Evolutionary conservation across 1,140 invertebrate genomes (phyloP).

Genomic region (Drosophila pachea): DNA sequence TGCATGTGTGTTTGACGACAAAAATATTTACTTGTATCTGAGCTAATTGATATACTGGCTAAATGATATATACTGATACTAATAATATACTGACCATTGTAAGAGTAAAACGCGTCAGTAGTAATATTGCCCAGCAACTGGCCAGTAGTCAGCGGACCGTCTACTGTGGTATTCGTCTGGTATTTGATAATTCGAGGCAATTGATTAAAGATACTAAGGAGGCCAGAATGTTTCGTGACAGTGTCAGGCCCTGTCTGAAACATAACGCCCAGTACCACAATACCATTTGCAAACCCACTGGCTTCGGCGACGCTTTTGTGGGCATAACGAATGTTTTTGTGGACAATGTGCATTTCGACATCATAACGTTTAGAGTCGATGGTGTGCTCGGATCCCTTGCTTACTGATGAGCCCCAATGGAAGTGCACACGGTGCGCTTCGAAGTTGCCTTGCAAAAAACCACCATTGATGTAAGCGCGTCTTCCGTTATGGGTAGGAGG

Average conservation of each 20-base stretch:
- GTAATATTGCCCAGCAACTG: constrained; percentile 53
- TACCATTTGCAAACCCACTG: constrained; percentile 42
- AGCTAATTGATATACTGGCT: too few species aligned
- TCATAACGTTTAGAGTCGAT: constrained; percentile 55
- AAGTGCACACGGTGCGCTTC: constrained; percentile 84
- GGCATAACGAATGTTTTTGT: constrained; percentile 54
- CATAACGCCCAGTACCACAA: constrained; percentile 64
- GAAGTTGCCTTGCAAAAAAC: constrained; percentile 81
- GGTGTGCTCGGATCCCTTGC: constrained; percentile 60
- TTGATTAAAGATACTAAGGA: constrained; percentile 53
- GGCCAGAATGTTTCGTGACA: constrained; percentile 7
- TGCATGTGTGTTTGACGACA: constrained; percentile 49
- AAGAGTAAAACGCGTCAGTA: constrained; percentile 54
- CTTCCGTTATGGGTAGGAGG: constrained; percentile 32
- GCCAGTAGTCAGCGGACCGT: constrained; percentile 15
- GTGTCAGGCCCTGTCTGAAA: constrained; percentile 9
- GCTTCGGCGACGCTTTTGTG: constrained; percentile 41
- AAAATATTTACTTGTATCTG: background rate
- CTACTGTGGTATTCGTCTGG: constrained; percentile 38
- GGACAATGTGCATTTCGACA: constrained; percentile 72
- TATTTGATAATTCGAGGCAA: constrained; percentile 42
- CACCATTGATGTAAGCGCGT: constrained; percentile 83
- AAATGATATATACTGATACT: too few species aligned
- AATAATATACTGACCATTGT: constrained; percentile 50
- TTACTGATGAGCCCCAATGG: constrained; percentile 81